Evolutionary conservation across 2,113 vertebrate genomes (phyloP).

Genomic region (Syngnathus floridae): DNA sequence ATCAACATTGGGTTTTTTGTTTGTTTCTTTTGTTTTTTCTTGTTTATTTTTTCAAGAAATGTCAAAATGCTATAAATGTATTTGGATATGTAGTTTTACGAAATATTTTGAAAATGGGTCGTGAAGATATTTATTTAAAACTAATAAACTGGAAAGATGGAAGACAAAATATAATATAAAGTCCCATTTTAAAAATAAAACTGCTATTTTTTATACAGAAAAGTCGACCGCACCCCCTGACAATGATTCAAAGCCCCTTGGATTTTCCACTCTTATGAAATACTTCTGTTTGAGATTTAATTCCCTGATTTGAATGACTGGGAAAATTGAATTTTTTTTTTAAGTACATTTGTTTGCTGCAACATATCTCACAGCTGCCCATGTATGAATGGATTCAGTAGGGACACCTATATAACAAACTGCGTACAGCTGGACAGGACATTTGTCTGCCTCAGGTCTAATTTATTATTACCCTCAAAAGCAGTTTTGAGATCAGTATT

Average conservation of each 20-base stretch:
- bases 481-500: conserved; percentile 16
- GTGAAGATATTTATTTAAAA: conserved; percentile 69
- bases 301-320: conserved; percentile 14
- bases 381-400: neutral
- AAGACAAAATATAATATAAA: conserved; percentile 45
- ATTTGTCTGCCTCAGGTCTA: conserved; percentile 54
- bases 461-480: conserved; percentile 25
- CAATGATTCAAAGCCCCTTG: conserved; percentile 33
- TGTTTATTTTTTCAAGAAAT: conserved; percentile 63
- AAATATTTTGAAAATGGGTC: conserved; percentile 63
- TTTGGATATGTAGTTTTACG: conserved; percentile 72
- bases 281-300: conserved; percentile 11
- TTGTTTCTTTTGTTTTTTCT: conserved; percentile 4
- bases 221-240: conserved; percentile 42
- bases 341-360: conserved; percentile 3
- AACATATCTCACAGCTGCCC: conserved; percentile 7
- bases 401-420: conserved; percentile 7
- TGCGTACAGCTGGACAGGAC: conserved; percentile 47
- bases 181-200: conserved; percentile 66
- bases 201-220: conserved; percentile 73
- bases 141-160: conserved; percentile 42
- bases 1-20: conserved; percentile 38
- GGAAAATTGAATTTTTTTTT: conserved; percentile 14
- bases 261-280: conserved; percentile 49
- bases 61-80: conserved; percentile 60